Evolutionary conservation across 2,113 vertebrate species (phyloP).

Genomic region (Xenopus borealis): DNA sequence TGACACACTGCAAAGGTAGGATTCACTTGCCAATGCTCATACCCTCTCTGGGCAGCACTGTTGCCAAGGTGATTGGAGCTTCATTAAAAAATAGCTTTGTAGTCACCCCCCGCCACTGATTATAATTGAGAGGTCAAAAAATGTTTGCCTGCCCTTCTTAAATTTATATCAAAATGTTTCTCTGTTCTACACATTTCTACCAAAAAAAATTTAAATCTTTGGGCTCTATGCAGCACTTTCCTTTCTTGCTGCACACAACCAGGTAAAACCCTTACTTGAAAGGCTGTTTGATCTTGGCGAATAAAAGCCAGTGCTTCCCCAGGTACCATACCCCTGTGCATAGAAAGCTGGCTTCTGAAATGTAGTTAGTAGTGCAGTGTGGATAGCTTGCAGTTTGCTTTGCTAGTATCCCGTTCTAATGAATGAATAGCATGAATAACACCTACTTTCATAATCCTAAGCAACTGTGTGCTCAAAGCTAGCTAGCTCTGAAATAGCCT

Average conservation of each 20-base stretch:
- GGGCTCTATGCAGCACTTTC: neutral
- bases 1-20: constrained; percentile 99
- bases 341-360: neutral
- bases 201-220: too few species aligned
- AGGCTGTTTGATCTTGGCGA: constrained; percentile 30
- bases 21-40: constrained; percentile 58
- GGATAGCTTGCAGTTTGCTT: constrained; percentile 3
- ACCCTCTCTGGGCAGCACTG: constrained; percentile 64
- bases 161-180: neutral
- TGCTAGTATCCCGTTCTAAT: constrained; percentile 49
- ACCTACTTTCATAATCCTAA: neutral
- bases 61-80: constrained; percentile 48
- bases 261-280: neutral
- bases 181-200: neutral
- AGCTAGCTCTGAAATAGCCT: constrained; percentile 35
- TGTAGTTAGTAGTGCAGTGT: neutral
- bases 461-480: constrained; percentile 31
- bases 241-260: neutral
- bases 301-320: constrained; percentile 37
- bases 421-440: neutral
- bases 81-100: neutral
- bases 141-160: neutral
- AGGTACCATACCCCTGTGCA: constrained; percentile 47
- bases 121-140: neutral
- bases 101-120: neutral